phyloP scores from a whole-genome alignment of 1,140 invertebrate species.

The Acyrthosiphon pisum region DNA sequence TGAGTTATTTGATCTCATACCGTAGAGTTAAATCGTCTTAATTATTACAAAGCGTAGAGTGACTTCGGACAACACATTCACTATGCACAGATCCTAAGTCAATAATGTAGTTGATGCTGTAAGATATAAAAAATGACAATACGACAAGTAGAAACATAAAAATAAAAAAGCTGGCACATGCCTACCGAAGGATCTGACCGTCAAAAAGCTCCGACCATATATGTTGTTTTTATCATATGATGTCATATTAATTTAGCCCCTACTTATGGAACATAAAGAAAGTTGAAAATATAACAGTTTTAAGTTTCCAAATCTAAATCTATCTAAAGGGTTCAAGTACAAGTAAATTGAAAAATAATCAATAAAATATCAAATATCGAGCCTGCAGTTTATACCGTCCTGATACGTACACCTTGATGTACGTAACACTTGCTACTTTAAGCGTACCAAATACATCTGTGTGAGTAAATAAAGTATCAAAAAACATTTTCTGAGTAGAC shows the following conservation, averaged over 20 bases:
- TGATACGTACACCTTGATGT: not conserved
- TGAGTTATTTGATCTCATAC: no score
- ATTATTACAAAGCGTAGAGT: no score
- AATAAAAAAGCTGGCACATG: no score
- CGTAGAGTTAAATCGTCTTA: no score
- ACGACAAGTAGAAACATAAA: no score
- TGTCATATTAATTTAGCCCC: not conserved
- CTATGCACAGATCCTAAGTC: no score
- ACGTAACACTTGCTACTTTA: not conserved
- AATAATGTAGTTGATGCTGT: no score
- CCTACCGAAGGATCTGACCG: no score
- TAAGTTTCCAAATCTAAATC: not conserved
- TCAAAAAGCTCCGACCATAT: no score
- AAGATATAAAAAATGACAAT: no score
- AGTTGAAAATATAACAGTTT: not conserved
- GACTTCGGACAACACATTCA: no score
- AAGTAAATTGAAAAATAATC: not conserved
- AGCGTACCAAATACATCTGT: not conserved
- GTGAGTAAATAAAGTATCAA: not conserved
- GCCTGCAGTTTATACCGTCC: not conserved
- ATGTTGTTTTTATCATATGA: not conserved
- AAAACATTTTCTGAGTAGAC: not conserved
- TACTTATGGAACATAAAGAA: not conserved
- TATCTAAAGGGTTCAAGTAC: not conserved
- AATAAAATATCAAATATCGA: not conserved